Conservation (phyloP, 2,888 invertebrate species). For the Sylvicola cinctus region DNA sequence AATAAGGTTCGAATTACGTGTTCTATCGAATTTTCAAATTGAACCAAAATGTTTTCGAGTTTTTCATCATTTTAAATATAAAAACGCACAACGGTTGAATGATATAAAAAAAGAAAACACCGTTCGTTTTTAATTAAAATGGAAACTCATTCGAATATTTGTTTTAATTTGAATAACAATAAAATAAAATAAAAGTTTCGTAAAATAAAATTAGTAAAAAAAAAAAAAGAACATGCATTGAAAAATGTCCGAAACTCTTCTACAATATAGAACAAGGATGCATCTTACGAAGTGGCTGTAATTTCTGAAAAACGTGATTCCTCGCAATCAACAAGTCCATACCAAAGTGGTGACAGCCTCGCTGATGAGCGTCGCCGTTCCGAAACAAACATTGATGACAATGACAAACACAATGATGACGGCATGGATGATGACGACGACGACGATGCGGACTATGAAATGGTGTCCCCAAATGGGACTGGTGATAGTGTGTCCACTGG, state of each 20-base stretch:
- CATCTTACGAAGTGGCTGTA: slow-evolving; percentile 21
- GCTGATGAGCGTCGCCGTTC: neutral
- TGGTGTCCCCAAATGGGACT: slow-evolving; percentile 11
- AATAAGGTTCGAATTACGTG: slow-evolving; percentile 4
- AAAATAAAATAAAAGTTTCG: no score
- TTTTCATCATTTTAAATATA: slow-evolving; percentile 2
- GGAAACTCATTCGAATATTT: neutral
- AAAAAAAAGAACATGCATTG: no score
- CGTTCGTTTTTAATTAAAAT: neutral
- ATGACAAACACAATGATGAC: slow-evolving; percentile 7
- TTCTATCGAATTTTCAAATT: neutral
- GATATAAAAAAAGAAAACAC: neutral
- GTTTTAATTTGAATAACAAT: neutral
- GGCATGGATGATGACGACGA: slow-evolving; percentile 11
- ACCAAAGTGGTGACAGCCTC: slow-evolving; percentile 10
- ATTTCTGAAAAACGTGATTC: slow-evolving; percentile 23
- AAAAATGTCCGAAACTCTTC: no score
- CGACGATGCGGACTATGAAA: slow-evolving; percentile 7
- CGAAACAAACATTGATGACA: neutral
- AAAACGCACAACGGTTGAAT: neutral
- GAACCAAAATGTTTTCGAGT: slow-evolving; percentile 1
- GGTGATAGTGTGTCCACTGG: slow-evolving; percentile 14
- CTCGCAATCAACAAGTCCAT: slow-evolving; percentile 11
- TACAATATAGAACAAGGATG: slow-evolving; percentile 8
- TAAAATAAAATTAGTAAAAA: no score